Percentiles rank a stretch among this genome's conserved stretches.
Evolutionary conservation across 2,888 invertebrate genomes (phyloP).

Genomic region (Agrochola lychnidis): DNA sequence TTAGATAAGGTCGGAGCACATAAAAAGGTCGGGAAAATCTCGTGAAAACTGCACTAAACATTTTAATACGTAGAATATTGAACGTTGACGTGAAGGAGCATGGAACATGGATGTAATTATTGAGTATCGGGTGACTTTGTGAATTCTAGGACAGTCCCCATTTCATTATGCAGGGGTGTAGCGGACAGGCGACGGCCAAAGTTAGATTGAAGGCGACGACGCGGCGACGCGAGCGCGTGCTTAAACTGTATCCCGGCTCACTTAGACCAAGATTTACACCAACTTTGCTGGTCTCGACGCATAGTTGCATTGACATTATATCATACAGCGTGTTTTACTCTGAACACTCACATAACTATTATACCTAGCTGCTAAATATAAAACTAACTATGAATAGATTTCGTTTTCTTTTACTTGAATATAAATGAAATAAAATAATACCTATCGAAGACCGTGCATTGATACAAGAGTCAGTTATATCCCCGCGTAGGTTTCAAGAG

Average conservation of each 20-base stretch:
- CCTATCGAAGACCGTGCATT: background rate
- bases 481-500: conserved; percentile 30
- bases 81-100: conserved; percentile 71
- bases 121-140: conserved; percentile 81
- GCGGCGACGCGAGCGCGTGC: conserved; percentile 87
- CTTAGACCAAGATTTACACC: conserved; percentile 86
- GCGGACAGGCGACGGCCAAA: conserved; percentile 85
- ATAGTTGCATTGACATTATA: conserved; percentile 65
- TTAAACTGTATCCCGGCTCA: conserved; percentile 85
- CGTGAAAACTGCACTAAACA: conserved; percentile 74
- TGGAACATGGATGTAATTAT: conserved; percentile 80
- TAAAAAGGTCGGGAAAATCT: conserved; percentile 78
- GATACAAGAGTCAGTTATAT: conserved; percentile 27
- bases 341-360: conserved; percentile 37
- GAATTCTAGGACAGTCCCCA: conserved; percentile 82
- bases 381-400: conserved; percentile 7
- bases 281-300: conserved; percentile 74
- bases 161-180: conserved; percentile 88
- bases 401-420: background rate
- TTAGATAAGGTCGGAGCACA: conserved; percentile 84
- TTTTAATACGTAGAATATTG: conserved; percentile 67
- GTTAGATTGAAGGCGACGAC: conserved; percentile 89
- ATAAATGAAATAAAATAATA: background rate
- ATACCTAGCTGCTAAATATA: conserved; percentile 4
- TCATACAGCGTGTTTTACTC: conserved; percentile 62